Evolutionary conservation across 2,797 vertebrate genomes (phyloP), one percentile per base, ranked within the genome.

Genomic region (Onychomys arenicola): DNA sequence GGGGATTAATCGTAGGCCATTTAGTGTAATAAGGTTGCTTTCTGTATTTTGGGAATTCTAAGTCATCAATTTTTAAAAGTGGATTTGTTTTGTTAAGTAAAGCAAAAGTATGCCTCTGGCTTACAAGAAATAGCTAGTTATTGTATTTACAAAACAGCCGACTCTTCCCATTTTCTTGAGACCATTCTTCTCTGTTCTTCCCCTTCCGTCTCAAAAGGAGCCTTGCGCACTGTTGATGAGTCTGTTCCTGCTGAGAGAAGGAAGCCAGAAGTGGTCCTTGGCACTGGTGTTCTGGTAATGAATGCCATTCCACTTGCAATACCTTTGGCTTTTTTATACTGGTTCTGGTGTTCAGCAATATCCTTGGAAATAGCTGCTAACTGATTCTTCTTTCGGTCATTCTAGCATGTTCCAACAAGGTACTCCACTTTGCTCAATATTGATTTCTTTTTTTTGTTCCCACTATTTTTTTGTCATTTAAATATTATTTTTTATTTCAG

Each of bases 11-110:
- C 92, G 21, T 10, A 91, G 49, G 59, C 59, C 61, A 92, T 76
- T 95, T 89, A 82, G 34, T n/a, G 17, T 78, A 91, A 52, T 69
- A 82, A 46, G 14, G 95, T 96, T 85, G 43, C 46, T 96, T 96
- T 90, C 91, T 93, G 29, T 95, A 90, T 96, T 91, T 43, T 71
- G 14, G 27, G 89, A 76, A 27, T 63, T 80, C 43, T 84, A 91
- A 94, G 84, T 88, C 89, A 95, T 85, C 75, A 86, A 16, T 89
- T 92, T 91, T 89, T 83, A 52, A 75, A 88, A 59, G 27, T 82
- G 32, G 21, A 32, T 89, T 65, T 89, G 46, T 95, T 83, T 82
- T 55, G 34, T 91, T 83, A 78, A 65, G 63, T 86, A 25, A 95
- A 92, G 37, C 71, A 76, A 96, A 40, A 75, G 25, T 75, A 63